Evolutionary conservation across 2,113 vertebrate genomes (phyloP).

Genomic region (Oxygymnocypris stewartii): DNA sequence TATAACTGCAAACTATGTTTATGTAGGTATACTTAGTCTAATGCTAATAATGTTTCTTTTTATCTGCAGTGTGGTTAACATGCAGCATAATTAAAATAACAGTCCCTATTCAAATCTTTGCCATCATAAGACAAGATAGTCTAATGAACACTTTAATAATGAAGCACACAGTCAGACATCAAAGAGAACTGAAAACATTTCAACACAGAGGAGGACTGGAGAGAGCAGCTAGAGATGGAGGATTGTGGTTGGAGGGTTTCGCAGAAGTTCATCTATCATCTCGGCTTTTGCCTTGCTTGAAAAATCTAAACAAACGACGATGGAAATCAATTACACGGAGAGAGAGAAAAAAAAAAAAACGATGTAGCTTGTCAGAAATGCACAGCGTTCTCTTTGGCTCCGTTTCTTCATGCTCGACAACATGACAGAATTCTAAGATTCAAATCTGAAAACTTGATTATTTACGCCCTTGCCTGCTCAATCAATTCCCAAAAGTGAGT

Average conservation of each 20-base stretch:
- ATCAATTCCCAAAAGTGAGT: conserved; percentile 18
- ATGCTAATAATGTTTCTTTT: conserved; percentile 34
- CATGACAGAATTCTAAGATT: conserved; percentile 73
- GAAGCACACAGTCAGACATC: conserved; percentile 53
- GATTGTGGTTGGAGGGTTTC: conserved; percentile 66
- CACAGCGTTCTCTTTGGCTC: conserved; percentile 53
- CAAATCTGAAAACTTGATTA: conserved; percentile 78
- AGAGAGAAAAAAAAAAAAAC: conserved; percentile 69
- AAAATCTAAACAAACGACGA: conserved; percentile 76
- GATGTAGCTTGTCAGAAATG: conserved; percentile 75
- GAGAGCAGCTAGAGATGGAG: conserved; percentile 60
- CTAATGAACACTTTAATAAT: conserved; percentile 58
- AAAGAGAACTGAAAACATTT: conserved; percentile 53
- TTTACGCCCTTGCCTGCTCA: conserved; percentile 32
- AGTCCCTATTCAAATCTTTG: conserved; percentile 31
- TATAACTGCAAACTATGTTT: not conserved
- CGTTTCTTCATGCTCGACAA: conserved; percentile 40
- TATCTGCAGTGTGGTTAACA: conserved; percentile 46
- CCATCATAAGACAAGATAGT: conserved; percentile 51
- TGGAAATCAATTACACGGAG: conserved; percentile 73
- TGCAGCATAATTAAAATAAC: conserved; percentile 46
- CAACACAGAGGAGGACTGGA: not conserved
- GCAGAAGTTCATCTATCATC: conserved; percentile 80
- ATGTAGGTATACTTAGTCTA: conserved; percentile 38
- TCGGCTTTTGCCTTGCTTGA: conserved; percentile 69